Base-by-base conservation (phyloP, 2,113 vertebrate genomes). In the Phodopus roborovskii region DNA sequence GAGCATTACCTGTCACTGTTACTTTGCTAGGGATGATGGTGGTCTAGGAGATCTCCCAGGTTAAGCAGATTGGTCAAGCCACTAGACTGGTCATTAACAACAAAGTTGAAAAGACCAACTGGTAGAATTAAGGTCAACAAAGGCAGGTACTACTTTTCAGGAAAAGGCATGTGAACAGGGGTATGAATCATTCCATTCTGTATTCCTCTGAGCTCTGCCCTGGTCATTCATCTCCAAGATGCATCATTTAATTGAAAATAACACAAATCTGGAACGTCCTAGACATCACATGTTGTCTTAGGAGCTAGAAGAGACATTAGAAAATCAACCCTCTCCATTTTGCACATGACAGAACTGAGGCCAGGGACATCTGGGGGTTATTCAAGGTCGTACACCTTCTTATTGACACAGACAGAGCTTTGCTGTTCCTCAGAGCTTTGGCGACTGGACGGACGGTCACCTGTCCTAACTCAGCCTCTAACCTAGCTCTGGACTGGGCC, bases 141-240 rank as follows among this genome's bases (percentile, higher is more conserved):
- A 91, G 74, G 77, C 64, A 70, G 48, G 85, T 82, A n/a, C 28
- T 45, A 86, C 90, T 94, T 97, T 97, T 97, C 88, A 97, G 97
- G 96, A 97, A 98, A 97, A 96, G 93, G 93, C 94, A 16, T 96
- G 42, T 24, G 64, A 94, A 95, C 64, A 83, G 45, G 62, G 64
- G 20, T 42, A 88, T 95, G 91, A 96, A 95, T 95, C 93, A 95
- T 93, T 94, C 45, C 73, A 75, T 92, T 92, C 90, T 92, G n/a
- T 82, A 94, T 96, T 96, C 88, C 30, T 92, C 77, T 48, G 56
- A 94, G 75, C 71, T 96, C 33, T 92, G 60, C 28, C 39, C 90
- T 96, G 97, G 86, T 91, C 92, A 92, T 93, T 96, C 75, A 64
- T 94, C 70, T 90, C 92, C 60, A 45, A 96, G 81, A 94, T 92